Percentiles rank a stretch among this genome's conserved stretches.
Evolutionary conservation across 35 echinoderm and acorn worm genomes (phyloP).

Genomic region (Lytechinus variegatus): DNA sequence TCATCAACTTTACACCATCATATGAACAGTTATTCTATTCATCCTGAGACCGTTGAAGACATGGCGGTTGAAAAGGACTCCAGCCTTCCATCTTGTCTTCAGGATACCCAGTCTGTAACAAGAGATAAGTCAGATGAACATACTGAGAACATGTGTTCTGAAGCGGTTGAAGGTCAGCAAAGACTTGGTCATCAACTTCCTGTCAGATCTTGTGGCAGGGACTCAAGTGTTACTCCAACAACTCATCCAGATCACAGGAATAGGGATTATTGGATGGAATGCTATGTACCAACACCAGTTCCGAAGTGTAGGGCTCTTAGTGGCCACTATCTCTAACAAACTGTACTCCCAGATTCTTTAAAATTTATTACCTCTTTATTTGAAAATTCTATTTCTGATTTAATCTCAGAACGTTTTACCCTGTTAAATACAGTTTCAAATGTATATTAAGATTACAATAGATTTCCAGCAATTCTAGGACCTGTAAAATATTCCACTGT

Average conservation of each 20-base stretch:
- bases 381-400: no score
- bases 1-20: not conserved
- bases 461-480: no score
- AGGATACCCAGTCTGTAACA: not conserved
- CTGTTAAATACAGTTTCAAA: no score
- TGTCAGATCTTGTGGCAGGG: not conserved
- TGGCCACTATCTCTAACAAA: slow-evolving; percentile 32
- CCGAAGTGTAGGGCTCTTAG: slow-evolving; percentile 3
- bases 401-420: no score
- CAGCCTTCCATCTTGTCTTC: not conserved
- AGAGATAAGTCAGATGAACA: not conserved
- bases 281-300: slow-evolving; percentile 16
- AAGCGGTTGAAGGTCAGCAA: not conserved
- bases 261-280: slow-evolving; percentile 40
- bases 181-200: not conserved
- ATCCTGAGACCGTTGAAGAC: not conserved
- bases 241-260: not conserved
- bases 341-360: no score
- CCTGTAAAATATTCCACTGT: not conserved
- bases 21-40: not conserved
- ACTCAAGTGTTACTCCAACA: not conserved
- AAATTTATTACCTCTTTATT: no score
- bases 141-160: not conserved
- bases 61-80: not conserved
- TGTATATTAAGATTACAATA: no score